phyloP scores from a whole-genome alignment of 2,797 vertebrate genomes.

The Prunella strophiata region DNA sequence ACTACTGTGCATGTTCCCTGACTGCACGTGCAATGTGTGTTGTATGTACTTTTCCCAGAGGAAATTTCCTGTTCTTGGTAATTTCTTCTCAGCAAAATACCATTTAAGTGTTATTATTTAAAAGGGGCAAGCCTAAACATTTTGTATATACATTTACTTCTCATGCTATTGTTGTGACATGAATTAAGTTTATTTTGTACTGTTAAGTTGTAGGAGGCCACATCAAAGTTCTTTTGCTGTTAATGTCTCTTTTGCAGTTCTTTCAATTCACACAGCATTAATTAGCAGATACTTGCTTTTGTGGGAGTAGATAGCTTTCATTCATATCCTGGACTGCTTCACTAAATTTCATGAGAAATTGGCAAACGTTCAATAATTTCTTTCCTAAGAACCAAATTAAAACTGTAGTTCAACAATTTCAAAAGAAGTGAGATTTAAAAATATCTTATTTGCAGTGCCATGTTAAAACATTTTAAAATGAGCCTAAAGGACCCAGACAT shows the following conservation, averaged over 20 bases:
- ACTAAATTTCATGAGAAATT: not conserved
- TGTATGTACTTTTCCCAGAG: not conserved
- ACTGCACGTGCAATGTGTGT: not conserved
- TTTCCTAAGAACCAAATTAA: not conserved
- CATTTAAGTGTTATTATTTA: not conserved
- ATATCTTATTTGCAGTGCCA: not conserved
- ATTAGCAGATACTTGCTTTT: not conserved
- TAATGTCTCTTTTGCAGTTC: not conserved
- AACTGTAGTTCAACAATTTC: not conserved
- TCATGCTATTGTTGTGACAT: constrained; percentile 38
- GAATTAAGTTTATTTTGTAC: constrained; percentile 21
- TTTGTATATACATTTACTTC: constrained; percentile 5
- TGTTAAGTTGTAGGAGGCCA: not conserved
- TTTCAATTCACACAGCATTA: not conserved
- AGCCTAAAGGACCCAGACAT: not conserved
- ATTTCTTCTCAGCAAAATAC: constrained; percentile 34
- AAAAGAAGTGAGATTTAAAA: not conserved
- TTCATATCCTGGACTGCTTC: not conserved
- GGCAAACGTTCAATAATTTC: not conserved
- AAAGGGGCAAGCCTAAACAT: not conserved
- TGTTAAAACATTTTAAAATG: not conserved
- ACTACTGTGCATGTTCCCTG: not conserved
- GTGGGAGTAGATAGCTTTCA: not conserved
- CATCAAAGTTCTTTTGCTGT: not conserved
- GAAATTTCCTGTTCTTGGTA: not conserved